Base-by-base conservation (phyloP, 2,113 vertebrate genomes). In the Cochlearius cochlearius region DNA sequence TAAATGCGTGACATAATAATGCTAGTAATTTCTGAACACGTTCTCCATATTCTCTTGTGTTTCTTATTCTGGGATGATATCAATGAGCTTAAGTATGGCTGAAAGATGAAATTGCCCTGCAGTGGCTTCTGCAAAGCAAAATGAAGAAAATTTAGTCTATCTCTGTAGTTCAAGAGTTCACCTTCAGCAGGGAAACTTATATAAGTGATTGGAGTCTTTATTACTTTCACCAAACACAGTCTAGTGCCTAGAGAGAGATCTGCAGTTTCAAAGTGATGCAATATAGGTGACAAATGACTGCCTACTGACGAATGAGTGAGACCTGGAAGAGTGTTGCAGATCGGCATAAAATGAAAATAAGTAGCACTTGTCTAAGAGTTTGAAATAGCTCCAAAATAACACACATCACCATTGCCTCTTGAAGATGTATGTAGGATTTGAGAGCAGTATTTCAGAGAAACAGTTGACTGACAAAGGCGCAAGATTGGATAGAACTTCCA, bases 151-250 rank as follows among this genome's bases (percentile, higher is more conserved):
- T 75, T 47, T 72, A 22, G 92, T 95, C 89, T 79, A 10, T 82
- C 26, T 90, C 69, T 97, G 47, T 82, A 80, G 79, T 89, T 97
- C 89, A 92, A 90, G 80, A 97, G 94, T 96, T 96, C 92, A 96
- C 73, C 59, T 96, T 91, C 69, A 78, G 34, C 34, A 63, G 38
- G 52, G 55, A 95, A 97, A 92, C 43, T 87, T 92, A 83, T 80
- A 16, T 26, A 92, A 68, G 68, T 81, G 93, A 95, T 90, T 95
- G 77, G 82, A 96, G 60, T n/a, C 91, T 86, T 96, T 91, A 95
- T 94, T 95, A 82, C 76, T 92, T 88, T 96, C 92, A 83, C 43
- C 73, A 91, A 94, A 75, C 38, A 88, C 39, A 56, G 82, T 50
- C 74, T 69, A 83, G 60, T 72, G 79, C 68, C 93, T 93, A 92